Conservation (phyloP, 2,888 invertebrate genomes). For the Lutraria lutraria region DNA sequence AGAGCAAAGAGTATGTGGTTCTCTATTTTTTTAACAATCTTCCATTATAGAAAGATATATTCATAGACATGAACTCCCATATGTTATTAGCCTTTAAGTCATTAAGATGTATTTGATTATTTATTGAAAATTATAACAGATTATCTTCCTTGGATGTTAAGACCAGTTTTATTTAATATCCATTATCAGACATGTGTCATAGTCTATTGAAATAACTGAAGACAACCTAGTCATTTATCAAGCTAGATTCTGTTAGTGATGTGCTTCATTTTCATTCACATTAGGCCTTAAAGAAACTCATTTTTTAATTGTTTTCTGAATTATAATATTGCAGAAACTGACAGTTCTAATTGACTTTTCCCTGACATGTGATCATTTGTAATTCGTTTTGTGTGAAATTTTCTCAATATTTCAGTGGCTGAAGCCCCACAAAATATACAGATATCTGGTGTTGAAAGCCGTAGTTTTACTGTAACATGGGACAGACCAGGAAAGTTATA, state of each 20-base stretch:
- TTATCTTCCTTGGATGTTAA: background rate
- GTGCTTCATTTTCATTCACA: background rate
- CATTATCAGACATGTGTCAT: background rate
- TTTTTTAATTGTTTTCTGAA: no score
- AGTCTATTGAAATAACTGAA: background rate
- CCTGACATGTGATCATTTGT: no score
- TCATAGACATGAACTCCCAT: background rate
- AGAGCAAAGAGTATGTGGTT: conserved; percentile 38
- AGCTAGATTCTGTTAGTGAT: background rate
- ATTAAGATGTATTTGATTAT: background rate
- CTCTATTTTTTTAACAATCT: background rate
- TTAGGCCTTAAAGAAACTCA: no score
- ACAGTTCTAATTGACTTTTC: no score
- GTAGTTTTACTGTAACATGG: conserved; percentile 45
- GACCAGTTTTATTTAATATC: background rate
- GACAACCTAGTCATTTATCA: background rate
- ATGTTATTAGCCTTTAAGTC: conserved; percentile 1
- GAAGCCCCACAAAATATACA: conserved; percentile 41
- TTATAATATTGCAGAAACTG: no score
- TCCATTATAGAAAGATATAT: background rate
- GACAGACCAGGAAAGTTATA: conserved; percentile 40
- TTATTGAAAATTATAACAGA: background rate
- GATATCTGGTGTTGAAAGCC: conserved; percentile 28
- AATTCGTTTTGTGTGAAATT: no score
- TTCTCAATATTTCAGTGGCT: conserved; percentile 48